Conservation (phyloP, 64 coral and sea anemone genomes). For the Montipora cactus region DNA sequence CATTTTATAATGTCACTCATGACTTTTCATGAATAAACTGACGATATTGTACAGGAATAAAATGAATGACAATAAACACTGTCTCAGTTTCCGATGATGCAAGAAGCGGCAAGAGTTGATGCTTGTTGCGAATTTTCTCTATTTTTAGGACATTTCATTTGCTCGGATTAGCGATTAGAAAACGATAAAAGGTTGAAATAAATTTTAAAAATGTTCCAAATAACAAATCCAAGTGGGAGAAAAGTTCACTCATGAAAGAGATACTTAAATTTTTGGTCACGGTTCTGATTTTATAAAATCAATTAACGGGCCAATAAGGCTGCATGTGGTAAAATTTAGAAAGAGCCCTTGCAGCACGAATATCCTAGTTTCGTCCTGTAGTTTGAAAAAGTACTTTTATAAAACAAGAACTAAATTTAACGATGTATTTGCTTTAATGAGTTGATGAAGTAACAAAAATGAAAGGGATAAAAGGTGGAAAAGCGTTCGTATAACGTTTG, state of each 20-base stretch:
- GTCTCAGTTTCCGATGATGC: conserved; percentile 37
- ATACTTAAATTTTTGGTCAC: too few relatives aligned
- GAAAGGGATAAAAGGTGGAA: too few relatives aligned
- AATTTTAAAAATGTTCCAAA: background rate
- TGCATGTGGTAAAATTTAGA: too few relatives aligned
- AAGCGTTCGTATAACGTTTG: too few relatives aligned
- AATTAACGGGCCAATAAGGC: too few relatives aligned
- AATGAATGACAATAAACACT: background rate
- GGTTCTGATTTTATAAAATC: too few relatives aligned
- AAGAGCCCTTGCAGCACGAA: too few relatives aligned
- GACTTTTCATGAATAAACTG: background rate
- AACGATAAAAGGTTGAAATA: background rate
- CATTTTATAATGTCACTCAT: background rate
- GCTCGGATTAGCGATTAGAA: background rate
- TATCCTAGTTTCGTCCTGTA: background rate
- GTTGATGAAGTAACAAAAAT: background rate
- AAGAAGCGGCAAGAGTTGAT: conserved; percentile 19
- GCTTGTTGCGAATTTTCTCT: background rate
- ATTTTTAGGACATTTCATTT: background rate
- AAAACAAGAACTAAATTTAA: background rate
- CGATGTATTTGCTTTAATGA: background rate
- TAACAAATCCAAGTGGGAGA: too few relatives aligned
- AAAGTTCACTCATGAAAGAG: too few relatives aligned
- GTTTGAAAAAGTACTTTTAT: background rate
- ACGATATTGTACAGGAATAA: background rate